These are phyloP conservation scores for Ptychochromis oligacanthus DNA, from an alignment of 2,113 vertebrate genomes.

Conservation along the genomic window DNA sequence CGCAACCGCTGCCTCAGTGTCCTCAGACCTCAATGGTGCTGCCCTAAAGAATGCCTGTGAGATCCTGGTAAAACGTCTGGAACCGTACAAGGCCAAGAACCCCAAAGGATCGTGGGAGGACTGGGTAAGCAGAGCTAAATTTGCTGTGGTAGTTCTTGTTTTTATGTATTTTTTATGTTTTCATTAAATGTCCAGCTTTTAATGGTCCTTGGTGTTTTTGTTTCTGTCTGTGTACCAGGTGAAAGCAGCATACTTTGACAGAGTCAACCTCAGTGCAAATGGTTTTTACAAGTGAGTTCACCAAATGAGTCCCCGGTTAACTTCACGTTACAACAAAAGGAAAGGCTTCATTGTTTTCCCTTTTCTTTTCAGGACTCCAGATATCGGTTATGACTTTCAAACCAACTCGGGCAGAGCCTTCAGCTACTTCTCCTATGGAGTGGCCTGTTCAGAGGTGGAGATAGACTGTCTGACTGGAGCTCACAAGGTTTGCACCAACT, in stretches of 20 bases:
- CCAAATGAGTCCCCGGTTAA: neutral
- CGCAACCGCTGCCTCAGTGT: conserved; percentile 90
- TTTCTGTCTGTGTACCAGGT: conserved; percentile 80
- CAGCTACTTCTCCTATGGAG: conserved; percentile 90
- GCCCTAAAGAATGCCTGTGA: conserved; percentile 88
- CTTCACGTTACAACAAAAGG: neutral
- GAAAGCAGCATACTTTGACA: conserved; percentile 82
- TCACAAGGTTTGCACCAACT: conserved; percentile 84
- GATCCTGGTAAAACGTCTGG: conserved; percentile 84
- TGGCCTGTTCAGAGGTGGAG: conserved; percentile 93
- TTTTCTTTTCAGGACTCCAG: conserved; percentile 82
- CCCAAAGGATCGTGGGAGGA: conserved; percentile 89
- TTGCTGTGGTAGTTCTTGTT: neutral
- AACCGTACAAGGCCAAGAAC: conserved; percentile 85
- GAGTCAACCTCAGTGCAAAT: conserved; percentile 89
- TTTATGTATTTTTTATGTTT: neutral
- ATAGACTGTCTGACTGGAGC: conserved; percentile 95
- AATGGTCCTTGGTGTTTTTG: neutral
- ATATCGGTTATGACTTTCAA: conserved; percentile 86
- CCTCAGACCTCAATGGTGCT: conserved; percentile 92
- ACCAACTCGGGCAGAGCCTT: conserved; percentile 88
- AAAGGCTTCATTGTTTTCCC: neutral
- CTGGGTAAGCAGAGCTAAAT: conserved; percentile 84
- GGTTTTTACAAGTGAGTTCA: conserved; percentile 92
- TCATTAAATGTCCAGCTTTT: neutral